phyloP scores from a whole-genome alignment of 2,113 vertebrate species.

The Myrmecobius fasciatus region DNA sequence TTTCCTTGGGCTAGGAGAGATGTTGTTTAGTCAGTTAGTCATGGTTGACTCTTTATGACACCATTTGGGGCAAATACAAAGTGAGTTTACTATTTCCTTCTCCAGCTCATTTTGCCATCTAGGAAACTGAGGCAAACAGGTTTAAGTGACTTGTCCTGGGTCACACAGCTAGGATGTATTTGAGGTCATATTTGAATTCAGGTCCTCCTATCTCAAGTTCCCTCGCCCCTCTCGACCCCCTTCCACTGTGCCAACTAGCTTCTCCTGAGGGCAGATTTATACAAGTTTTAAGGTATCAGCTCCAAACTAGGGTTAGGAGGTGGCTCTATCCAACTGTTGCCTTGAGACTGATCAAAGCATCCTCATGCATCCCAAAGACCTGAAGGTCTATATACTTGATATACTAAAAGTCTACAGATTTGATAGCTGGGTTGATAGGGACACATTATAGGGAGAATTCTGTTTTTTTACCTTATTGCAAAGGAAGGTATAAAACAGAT shows the following conservation, averaged over 20 bases:
- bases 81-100: not conserved
- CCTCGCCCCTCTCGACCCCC: not conserved
- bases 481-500: no score
- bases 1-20: no score
- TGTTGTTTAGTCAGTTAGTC: not conserved
- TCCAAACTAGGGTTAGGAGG: no score
- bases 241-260: not conserved
- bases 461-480: no score
- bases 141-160: constrained; percentile 5
- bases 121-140: constrained; percentile 32
- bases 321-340: no score
- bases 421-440: no score
- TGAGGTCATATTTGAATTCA: constrained; percentile 20
- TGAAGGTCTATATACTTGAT: no score
- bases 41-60: not conserved
- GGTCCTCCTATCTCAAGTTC: not conserved
- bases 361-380: no score
- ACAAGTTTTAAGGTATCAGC: no score
- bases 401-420: no score
- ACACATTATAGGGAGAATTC: no score
- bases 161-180: not conserved
- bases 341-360: no score
- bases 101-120: not conserved
- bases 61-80: not conserved
- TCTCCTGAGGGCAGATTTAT: not conserved